Evolutionary conservation across 2,797 vertebrate genomes (phyloP).

Genomic region (Scolopax bukidnonensis): DNA sequence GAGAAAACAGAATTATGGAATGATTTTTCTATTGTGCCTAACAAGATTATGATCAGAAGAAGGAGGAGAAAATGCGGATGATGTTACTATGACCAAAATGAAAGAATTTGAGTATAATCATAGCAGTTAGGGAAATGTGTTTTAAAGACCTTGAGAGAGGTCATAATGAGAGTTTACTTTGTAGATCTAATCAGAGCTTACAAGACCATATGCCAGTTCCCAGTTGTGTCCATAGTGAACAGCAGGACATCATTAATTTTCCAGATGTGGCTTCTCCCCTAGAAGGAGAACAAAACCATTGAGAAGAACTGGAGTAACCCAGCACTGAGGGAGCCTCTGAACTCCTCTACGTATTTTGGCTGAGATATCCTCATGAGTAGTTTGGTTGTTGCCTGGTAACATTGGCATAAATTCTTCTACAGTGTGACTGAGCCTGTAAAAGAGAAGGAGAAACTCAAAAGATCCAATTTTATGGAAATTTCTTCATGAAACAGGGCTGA

Average conservation of each 20-base stretch:
- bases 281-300: not conserved
- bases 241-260: slow-evolving; percentile 26
- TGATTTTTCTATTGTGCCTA: not conserved
- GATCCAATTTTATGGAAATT: not conserved
- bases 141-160: slow-evolving; percentile 50
- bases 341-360: not conserved
- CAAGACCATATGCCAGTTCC: not conserved
- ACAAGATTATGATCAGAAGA: slow-evolving; percentile 10
- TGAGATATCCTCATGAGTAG: not conserved
- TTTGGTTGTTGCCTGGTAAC: not conserved
- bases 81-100: slow-evolving; percentile 13
- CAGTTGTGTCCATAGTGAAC: not conserved
- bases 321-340: not conserved
- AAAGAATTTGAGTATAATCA: slow-evolving; percentile 10
- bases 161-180: slow-evolving; percentile 34
- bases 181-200: slow-evolving; percentile 47
- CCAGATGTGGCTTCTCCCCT: not conserved
- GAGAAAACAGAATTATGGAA: not conserved
- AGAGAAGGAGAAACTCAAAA: not conserved
- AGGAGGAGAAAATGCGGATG: not conserved
- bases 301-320: slow-evolving; percentile 11
- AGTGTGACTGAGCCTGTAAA: not conserved
- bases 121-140: slow-evolving; percentile 17
- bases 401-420: not conserved
- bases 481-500: not conserved